Conservation (phyloP, 2,113 vertebrate genomes). For the Dicrurus megarhynchus region DNA sequence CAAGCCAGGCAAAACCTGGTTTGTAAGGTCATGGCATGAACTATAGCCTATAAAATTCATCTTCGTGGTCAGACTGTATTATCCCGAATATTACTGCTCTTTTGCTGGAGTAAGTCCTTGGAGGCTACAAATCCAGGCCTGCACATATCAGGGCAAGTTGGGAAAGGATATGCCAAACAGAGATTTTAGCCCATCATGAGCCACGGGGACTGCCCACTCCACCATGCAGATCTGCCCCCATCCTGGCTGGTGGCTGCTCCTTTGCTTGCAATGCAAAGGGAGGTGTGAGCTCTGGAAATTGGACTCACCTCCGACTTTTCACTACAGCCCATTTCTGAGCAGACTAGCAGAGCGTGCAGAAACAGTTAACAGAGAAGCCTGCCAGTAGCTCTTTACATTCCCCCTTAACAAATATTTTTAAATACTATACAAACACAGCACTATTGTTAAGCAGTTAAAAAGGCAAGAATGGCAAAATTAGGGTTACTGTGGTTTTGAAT, state of each 20-base stretch:
- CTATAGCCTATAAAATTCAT: not conserved
- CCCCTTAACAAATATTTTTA: slow-evolving; percentile 26
- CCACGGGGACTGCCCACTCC: not conserved
- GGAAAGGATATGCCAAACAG: not conserved
- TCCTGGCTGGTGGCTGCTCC: not conserved
- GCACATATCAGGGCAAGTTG: fast-evolving
- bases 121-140: not conserved
- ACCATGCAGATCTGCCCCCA: not conserved
- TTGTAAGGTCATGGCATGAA: not conserved
- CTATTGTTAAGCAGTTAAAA: slow-evolving; percentile 52
- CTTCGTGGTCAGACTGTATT: not conserved
- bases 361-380: slow-evolving; percentile 38
- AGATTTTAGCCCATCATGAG: not conserved
- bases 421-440: slow-evolving; percentile 22
- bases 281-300: not conserved
- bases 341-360: not conserved
- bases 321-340: not conserved
- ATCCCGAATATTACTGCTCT: not conserved
- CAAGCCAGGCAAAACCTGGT: not conserved
- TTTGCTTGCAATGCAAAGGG: not conserved
- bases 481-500: slow-evolving; percentile 57
- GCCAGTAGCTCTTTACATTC: slow-evolving; percentile 32
- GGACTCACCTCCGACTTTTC: not conserved
- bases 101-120: not conserved
- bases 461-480: slow-evolving; percentile 51